Percentiles rank a stretch among this genome's conserved stretches.
Conservation (phyloP, 1,140 invertebrate species). For the Caerostris darwini region DNA sequence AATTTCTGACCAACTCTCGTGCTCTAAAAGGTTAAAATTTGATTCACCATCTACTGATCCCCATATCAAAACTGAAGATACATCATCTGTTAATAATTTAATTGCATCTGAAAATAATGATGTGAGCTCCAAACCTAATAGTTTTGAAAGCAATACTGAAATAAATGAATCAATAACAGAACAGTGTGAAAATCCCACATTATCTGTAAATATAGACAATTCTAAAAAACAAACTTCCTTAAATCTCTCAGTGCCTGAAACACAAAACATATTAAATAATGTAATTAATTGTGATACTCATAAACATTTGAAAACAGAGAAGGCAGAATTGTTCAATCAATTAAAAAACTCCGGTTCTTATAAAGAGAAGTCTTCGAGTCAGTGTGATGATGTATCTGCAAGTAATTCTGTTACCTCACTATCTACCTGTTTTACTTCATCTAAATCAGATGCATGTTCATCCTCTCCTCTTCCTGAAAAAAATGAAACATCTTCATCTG, state of each 20-base stretch:
- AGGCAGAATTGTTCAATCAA: neutral
- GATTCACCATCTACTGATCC: conserved; percentile 1
- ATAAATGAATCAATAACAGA: neutral
- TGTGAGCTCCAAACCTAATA: neutral
- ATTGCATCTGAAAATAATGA: neutral
- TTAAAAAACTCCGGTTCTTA: neutral
- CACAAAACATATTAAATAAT: conserved; percentile 40
- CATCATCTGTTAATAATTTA: neutral
- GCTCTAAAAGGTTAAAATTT: conserved; percentile 25
- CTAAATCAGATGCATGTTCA: neutral
- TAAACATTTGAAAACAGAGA: conserved; percentile 20
- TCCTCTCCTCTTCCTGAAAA: neutral
- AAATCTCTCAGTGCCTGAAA: conserved; percentile 48
- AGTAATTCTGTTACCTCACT: conserved; percentile 7
- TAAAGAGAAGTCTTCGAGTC: neutral
- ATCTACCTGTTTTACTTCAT: conserved; percentile 5
- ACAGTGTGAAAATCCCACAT: too few relatives aligned
- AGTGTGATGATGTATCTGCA: neutral
- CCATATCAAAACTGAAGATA: conserved; percentile 12
- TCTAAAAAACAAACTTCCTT: neutral
- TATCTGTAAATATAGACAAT: neutral
- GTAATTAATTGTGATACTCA: conserved; percentile 54
- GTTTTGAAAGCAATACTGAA: neutral
- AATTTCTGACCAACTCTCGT: neutral
- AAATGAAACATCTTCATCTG: conserved; percentile 11